Percentiles rank a stretch among this genome's conserved stretches.
Evolutionary conservation across 1,140 invertebrate genomes (phyloP).

Genomic region (Theocolax elegans): DNA sequence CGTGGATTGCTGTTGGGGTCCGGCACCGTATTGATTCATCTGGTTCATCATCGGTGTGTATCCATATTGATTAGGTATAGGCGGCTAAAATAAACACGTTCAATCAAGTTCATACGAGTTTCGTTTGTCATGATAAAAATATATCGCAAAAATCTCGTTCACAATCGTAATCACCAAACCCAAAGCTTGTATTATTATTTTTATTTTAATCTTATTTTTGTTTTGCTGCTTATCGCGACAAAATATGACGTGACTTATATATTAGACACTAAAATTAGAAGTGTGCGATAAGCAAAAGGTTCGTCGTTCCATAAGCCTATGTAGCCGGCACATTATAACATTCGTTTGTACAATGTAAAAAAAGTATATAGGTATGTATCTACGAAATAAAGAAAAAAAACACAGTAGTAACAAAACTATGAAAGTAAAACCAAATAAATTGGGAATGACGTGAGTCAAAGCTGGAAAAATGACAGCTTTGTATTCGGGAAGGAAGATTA

Average conservation of each 20-base stretch:
- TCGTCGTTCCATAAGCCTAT: background rate
- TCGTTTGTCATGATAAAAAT: no score
- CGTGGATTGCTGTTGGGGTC: constrained; percentile 18
- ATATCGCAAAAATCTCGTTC: no score
- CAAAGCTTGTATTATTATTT: constrained; percentile 19
- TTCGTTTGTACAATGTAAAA: no score
- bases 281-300: background rate
- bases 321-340: background rate
- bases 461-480: background rate
- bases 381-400: constrained; percentile 4
- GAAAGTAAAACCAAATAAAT: background rate
- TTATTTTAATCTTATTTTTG: no score
- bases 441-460: background rate
- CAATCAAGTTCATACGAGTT: background rate
- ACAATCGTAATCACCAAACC: background rate
- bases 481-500: background rate
- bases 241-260: background rate
- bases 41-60: constrained; percentile 45
- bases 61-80: constrained; percentile 57
- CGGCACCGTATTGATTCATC: constrained; percentile 54
- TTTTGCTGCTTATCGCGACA: constrained; percentile 8
- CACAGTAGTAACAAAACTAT: no score
- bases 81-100: constrained; percentile 44
- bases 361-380: no score
- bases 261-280: background rate